A percentile compares a stretch with the other conserved stretches of the same genome.
phyloP scores from a whole-genome alignment of 2,797 vertebrate species.

The Chelidonichthys spinosus region DNA sequence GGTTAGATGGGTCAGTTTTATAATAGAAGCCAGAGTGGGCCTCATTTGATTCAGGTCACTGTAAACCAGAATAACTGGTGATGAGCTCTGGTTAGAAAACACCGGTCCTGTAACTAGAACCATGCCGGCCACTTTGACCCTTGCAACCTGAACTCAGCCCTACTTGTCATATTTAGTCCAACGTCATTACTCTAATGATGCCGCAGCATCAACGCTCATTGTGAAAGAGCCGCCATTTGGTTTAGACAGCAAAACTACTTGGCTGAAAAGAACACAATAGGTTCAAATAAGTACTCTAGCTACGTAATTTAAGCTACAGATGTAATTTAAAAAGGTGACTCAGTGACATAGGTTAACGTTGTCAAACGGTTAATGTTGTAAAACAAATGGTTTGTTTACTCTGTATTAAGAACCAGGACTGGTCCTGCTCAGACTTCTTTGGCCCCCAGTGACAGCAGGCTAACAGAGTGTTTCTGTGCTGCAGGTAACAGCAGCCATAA shows the following conservation, averaged over 20 bases:
- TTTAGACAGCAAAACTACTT: not conserved
- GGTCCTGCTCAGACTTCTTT: not conserved
- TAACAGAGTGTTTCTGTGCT: not conserved
- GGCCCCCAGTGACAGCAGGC: not conserved
- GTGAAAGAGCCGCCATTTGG: not conserved
- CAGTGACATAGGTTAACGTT: too few species aligned
- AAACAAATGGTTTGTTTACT: not conserved
- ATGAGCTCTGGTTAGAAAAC: not conserved
- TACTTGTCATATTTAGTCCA: not conserved
- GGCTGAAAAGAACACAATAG: not conserved
- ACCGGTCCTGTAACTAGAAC: not conserved
- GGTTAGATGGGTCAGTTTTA: not conserved
- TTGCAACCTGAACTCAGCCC: not conserved
- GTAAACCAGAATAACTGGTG: not conserved
- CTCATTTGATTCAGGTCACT: not conserved
- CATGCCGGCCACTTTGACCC: not conserved
- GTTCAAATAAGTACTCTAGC: too few species aligned
- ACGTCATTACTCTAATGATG: too few species aligned
- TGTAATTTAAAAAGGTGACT: too few species aligned
- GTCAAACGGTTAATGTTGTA: too few species aligned
- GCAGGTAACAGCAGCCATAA: slow-evolving; percentile 34
- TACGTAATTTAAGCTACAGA: too few species aligned
- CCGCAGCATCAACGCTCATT: not conserved
- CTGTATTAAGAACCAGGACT: not conserved
- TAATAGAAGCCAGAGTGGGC: not conserved